A percentile compares a stretch with the other conserved stretches of the same genome.
Conservation (phyloP, 2,888 invertebrate genomes). For the Heliconius ismenius region DNA sequence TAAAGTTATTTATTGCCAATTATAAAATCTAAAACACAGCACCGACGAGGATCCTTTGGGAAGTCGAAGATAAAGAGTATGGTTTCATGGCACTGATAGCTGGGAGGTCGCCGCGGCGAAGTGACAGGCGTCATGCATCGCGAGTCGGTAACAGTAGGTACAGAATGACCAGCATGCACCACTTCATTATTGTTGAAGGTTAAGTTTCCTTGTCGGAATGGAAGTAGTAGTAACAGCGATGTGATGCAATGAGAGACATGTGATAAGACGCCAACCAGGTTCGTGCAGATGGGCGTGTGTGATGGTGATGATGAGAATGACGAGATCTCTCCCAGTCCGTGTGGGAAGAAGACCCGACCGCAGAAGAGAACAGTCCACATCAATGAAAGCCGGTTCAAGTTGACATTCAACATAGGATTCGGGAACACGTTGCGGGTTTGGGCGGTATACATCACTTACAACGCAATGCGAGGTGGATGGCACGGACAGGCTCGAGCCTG, state of each 20-base stretch:
- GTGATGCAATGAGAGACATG: slow-evolving; percentile 63
- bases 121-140: slow-evolving; percentile 65
- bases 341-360: slow-evolving; percentile 68
- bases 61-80: slow-evolving; percentile 36
- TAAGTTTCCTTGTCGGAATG: slow-evolving; percentile 54
- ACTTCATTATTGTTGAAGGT: slow-evolving; percentile 61
- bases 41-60: slow-evolving; percentile 44
- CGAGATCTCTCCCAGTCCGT: slow-evolving; percentile 70
- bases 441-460: slow-evolving; percentile 81
- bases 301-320: slow-evolving; percentile 66
- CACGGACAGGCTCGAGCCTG: slow-evolving; percentile 92
- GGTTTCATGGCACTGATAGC: slow-evolving; percentile 45
- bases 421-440: slow-evolving; percentile 63
- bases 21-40: slow-evolving; percentile 43
- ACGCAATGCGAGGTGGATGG: slow-evolving; percentile 87
- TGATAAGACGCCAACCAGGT: slow-evolving; percentile 60
- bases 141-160: slow-evolving; percentile 51
- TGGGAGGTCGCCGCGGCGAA: slow-evolving; percentile 51
- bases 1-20: slow-evolving; percentile 42
- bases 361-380: slow-evolving; percentile 71
- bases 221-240: slow-evolving; percentile 62
- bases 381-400: slow-evolving; percentile 68
- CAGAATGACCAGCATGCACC: slow-evolving; percentile 65
- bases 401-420: slow-evolving; percentile 67
- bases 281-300: slow-evolving; percentile 70